Conservation (phyloP, 2,113 vertebrate genomes). For the Seriola dumerili region DNA sequence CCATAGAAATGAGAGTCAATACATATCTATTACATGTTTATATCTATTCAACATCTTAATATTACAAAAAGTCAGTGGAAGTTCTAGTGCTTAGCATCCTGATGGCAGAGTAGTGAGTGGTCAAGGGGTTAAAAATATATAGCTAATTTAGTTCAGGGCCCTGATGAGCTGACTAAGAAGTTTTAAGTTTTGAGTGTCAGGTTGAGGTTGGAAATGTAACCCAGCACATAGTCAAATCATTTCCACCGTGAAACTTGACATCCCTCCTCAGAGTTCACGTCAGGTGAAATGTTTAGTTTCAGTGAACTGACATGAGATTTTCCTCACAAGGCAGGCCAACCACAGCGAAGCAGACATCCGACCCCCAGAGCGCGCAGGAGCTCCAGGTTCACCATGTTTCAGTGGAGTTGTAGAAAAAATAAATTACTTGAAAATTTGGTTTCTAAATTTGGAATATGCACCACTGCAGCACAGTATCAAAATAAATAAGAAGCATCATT, state of each 20-base stretch:
- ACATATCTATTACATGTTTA: not conserved
- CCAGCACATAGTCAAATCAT: not conserved
- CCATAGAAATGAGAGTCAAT: no score
- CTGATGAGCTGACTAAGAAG: not conserved
- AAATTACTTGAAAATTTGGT: not conserved
- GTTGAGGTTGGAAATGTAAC: constrained; percentile 3
- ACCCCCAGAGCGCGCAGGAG: no score
- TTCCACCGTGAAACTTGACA: constrained; percentile 1
- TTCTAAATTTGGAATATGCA: not conserved
- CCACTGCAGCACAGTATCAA: no score
- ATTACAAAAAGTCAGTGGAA: not conserved
- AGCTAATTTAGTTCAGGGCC: not conserved
- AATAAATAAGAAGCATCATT: no score
- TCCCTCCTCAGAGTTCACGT: not conserved
- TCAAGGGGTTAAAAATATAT: not conserved
- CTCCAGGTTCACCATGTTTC: not conserved
- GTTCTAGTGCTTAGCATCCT: not conserved
- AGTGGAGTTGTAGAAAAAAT: not conserved
- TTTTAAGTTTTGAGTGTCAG: not conserved
- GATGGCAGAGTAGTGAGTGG: not conserved
- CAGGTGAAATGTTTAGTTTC: not conserved
- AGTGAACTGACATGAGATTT: not conserved
- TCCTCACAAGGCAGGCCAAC: not conserved
- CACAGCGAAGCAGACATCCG: not conserved
- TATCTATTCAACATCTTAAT: not conserved